Evolutionary conservation across 2,797 vertebrate species (phyloP), one percentile per base, ranked within the genome.

Genomic region (Halcyon badia): DNA sequence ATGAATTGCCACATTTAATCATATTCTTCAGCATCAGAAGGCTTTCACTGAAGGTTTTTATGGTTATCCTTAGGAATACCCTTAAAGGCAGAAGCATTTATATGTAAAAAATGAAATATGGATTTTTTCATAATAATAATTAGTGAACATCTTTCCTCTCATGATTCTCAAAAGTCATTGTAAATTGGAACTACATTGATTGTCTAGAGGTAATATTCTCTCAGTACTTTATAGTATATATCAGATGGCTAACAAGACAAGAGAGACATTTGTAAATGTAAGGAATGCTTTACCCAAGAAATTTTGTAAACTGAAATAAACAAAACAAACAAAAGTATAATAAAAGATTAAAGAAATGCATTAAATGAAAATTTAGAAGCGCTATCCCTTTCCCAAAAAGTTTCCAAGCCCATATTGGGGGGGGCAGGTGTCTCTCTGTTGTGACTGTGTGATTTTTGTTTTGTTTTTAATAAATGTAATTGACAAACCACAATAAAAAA

Each of bases 341-440:
- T 1, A 64, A 78, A 52, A 69, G 0, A 37, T 19, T 56, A 46
- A 54, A 54, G 4, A 80, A 66, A 42, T 0, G 0, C 12, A 44
- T 35, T 39, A 26, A 66, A n/a, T 25, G 31, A 26, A 51, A 31
- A 0, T 39, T 71, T 26, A 71, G 7, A 75, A 82, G 2, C 1
- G 0, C 5, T 75, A 8, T 41, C 14, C 17, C 5, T 70, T 17
- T 11, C 25, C n/a, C 7, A 3, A 60, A 61, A 72, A 8, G 2
- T 51, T 91, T 4, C 12, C 8, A 64, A 72, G 22, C 0, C 10
- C 54, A 33, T 78, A 60, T 16, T 13, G 28, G 37, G 16, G 4
- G 16, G 41, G 2, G 3, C 1, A 2, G 3, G 1, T 65, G 0
- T 15, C 30, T 35, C 10, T 10, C 33, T 11, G 5, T 5, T 4